Conservation (phyloP, 2,113 vertebrate species). For the Cervus canadensis region DNA sequence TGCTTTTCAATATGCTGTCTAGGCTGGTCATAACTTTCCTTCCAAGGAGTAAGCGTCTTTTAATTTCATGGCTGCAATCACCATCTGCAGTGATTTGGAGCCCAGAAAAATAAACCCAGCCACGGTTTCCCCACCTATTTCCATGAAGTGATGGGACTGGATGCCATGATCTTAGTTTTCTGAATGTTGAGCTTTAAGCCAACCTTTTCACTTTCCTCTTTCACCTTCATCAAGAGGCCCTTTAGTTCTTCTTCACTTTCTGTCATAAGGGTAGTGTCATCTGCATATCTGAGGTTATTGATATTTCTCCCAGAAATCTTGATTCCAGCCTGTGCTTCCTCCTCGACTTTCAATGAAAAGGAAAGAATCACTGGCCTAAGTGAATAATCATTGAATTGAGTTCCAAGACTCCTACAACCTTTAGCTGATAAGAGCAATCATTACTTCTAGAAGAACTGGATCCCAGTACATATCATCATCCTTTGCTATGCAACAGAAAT, state of each 20-base stretch:
- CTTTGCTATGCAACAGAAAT: background rate
- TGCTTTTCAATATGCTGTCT: background rate
- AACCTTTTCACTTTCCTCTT: background rate
- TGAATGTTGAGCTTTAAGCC: background rate
- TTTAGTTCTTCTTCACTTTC: background rate
- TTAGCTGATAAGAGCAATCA: background rate
- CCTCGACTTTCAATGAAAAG: background rate
- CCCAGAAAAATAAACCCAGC: background rate
- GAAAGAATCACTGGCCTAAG: background rate
- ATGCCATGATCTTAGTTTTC: background rate
- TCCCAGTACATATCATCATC: background rate
- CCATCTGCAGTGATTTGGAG: background rate
- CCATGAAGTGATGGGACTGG: background rate
- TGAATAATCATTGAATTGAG: background rate
- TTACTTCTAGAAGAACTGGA: background rate
- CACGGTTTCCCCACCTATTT: background rate
- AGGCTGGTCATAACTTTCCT: background rate
- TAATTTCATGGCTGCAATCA: background rate
- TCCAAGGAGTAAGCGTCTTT: background rate
- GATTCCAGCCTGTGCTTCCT: background rate
- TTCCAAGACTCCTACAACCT: background rate
- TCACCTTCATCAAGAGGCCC: background rate
- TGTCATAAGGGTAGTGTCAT: background rate
- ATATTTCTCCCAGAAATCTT: background rate
- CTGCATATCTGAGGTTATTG: background rate